Evolutionary conservation across 2,113 vertebrate species (phyloP).

Genomic region (Prochilodus magdalenae): DNA sequence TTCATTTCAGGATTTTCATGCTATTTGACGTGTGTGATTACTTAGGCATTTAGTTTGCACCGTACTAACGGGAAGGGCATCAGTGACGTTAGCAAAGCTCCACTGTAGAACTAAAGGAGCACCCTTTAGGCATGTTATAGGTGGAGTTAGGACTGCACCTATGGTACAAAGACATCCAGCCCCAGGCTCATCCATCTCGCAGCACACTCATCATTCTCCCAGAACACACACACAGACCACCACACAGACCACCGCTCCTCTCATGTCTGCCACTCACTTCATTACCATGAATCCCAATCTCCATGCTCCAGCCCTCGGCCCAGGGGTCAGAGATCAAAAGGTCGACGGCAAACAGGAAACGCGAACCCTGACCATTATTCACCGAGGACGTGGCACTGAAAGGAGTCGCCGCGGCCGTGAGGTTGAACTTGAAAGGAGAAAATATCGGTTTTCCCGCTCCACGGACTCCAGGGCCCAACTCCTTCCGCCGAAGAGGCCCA

Average conservation of each 20-base stretch:
- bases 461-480: not conserved
- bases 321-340: slow-evolving; percentile 57
- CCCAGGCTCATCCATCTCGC: no score
- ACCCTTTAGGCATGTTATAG: no score
- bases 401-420: slow-evolving; percentile 12
- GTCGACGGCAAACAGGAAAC: slow-evolving; percentile 50
- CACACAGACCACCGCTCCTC: not conserved
- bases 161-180: no score
- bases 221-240: not conserved
- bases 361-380: slow-evolving; percentile 29
- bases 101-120: no score
- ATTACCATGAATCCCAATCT: slow-evolving; percentile 34
- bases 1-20: no score
- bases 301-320: slow-evolving; percentile 45
- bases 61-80: no score
- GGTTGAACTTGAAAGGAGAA: slow-evolving; percentile 49
- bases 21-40: no score
- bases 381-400: slow-evolving; percentile 25
- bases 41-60: no score
- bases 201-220: no score
- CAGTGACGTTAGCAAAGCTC: no score
- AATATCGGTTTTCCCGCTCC: slow-evolving; percentile 23
- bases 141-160: no score
- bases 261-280: slow-evolving; percentile 18
- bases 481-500: not conserved